phyloP scores from a whole-genome alignment of 37 sponge, comb jelly and placozoan genomes.

The Petrosia ficiformis region DNA sequence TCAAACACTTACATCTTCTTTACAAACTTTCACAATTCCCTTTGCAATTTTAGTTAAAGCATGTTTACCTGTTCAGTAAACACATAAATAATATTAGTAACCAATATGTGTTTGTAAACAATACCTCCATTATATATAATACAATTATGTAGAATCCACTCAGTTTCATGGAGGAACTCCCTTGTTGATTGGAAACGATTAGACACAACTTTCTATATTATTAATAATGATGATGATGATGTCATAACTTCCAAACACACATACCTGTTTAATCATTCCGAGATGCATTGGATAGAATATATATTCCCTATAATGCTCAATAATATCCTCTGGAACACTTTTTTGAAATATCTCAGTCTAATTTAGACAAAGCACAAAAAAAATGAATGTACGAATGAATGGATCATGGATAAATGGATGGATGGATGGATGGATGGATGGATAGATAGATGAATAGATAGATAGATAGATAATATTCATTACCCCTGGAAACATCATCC shows the following conservation, averaged over 20 bases:
- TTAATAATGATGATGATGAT: not conserved
- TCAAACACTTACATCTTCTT: slow-evolving; percentile 73
- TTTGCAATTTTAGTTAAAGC: slow-evolving; percentile 87
- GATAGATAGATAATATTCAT: not conserved
- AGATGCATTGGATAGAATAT: slow-evolving; percentile 86
- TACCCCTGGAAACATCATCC: slow-evolving; percentile 87
- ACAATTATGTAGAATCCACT: slow-evolving; percentile 99
- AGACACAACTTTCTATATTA: slow-evolving; percentile 54
- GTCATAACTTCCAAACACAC: not conserved
- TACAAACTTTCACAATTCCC: slow-evolving; percentile 74
- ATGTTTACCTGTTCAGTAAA: slow-evolving; percentile 48
- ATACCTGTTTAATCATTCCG: slow-evolving; percentile 68
- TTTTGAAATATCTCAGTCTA: slow-evolving; percentile 87
- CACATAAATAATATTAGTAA: no score
- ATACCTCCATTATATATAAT: slow-evolving; percentile 97
- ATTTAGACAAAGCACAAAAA: not conserved
- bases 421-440: no score
- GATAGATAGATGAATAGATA: no score
- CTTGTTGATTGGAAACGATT: slow-evolving; percentile 62
- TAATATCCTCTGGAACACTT: slow-evolving; percentile 75
- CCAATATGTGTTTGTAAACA: no score
- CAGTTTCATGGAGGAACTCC: slow-evolving; percentile 84
- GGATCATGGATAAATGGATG: no score
- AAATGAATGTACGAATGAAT: no score
- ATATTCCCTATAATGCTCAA: slow-evolving; percentile 70